Base-by-base conservation (phyloP, 2,113 vertebrate species). In the Ceyx cyanopectus region DNA sequence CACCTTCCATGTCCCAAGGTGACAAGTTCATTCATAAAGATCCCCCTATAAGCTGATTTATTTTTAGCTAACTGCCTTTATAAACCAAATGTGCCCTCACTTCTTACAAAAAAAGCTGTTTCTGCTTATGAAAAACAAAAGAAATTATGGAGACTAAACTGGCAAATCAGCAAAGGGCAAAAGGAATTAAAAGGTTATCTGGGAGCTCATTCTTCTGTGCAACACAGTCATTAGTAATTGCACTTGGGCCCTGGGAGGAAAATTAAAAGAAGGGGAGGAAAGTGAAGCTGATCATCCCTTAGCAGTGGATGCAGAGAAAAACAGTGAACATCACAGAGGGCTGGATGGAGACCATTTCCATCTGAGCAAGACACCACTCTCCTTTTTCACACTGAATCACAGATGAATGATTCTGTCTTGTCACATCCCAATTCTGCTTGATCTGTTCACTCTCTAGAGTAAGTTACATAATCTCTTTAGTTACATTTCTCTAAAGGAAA, bases 111-210 rank as follows among this genome's bases (percentile, higher is more conserved):
- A 34, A 68, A 74, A 9, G 4, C 1, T 29, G 48, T 34, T 85
- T 61, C 57, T 62, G 14, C 69, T 87, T 58, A 51, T 66, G 57
- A 88, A 85, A 16, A 77, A 61, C 40, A 70, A 76, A 87, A 80
- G 2, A 32, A 84, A 45, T 19, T 29, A 50, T 1, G 2, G 30
- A 73, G 22, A 53, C 21, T 72, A 53, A 85, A 85, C 11, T 26
- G 30, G 29, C 24, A 58, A 57, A 4, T 26, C 6, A 78, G 18
- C 19, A 73, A 81, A 88, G 74, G 81, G 21, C 27, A 88, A 57
- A 88, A 37, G 7, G 30, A 67, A 46, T 15, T 37, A n/a, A 77
- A 77, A 67, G 21, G 9, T 41, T 37, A 32, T 37, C 16, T 16
- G 5, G 54, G 14, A 89, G 26, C 26, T 58, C 50, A 53, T 58